Evolutionary conservation across 2,113 vertebrate species (phyloP).

Genomic region (Zosterops hypoxanthus): DNA sequence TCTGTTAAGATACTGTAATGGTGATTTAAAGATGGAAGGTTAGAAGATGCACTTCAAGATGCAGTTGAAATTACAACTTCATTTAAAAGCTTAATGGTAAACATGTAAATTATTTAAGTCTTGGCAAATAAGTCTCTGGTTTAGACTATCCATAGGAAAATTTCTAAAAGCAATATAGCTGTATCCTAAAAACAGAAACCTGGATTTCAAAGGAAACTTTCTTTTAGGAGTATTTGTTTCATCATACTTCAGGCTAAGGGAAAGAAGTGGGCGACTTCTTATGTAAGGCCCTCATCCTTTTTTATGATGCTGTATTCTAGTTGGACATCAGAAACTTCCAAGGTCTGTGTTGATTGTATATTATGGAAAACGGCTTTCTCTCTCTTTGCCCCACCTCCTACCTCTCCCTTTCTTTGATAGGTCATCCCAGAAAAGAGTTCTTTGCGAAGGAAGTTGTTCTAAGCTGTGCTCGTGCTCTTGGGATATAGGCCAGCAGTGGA

Average conservation of each 20-base stretch:
- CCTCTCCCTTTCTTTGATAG: conserved; percentile 23
- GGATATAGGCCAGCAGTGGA: conserved; percentile 36
- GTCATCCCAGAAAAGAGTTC: background rate
- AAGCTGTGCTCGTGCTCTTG: conserved; percentile 39
- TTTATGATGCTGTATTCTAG: background rate
- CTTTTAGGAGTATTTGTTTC: background rate
- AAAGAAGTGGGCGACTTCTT: background rate
- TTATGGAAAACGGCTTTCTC: background rate
- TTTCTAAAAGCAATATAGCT: background rate
- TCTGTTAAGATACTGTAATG: background rate
- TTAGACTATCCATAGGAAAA: background rate
- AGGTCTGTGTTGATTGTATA: background rate
- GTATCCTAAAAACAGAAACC: background rate
- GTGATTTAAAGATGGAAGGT: background rate
- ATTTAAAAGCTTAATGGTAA: background rate
- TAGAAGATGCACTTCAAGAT: background rate
- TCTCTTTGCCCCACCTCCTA: background rate
- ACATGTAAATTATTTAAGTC: background rate
- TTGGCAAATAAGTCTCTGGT: background rate
- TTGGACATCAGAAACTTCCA: background rate
- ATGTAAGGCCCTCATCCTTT: background rate
- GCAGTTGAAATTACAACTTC: background rate
- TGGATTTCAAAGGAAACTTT: background rate
- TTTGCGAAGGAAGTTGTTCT: background rate
- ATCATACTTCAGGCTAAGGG: background rate